Evolutionary conservation across 2,797 vertebrate species (phyloP), one percentile per base, ranked within the genome.

Genomic region (Epinephelus awoara): DNA sequence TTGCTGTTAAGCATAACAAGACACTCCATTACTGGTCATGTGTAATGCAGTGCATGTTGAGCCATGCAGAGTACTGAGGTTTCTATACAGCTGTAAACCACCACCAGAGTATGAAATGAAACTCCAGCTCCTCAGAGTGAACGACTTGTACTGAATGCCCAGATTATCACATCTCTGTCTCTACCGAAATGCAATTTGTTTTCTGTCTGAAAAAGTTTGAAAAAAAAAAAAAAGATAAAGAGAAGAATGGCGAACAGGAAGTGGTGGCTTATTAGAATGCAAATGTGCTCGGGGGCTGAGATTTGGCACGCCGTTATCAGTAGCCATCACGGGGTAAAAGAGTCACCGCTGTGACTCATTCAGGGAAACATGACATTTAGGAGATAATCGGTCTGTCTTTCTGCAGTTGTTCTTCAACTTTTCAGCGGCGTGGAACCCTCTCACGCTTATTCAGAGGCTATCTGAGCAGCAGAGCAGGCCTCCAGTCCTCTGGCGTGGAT

Each of bases 361-460:
- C 81, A 74, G 62, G 80, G 80, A 91, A 92, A 94, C 84, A 83
- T 94, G 93, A 93, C 94, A 95, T 95, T 95, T 93, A 88, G 89
- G 73, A 89, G 90, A 94, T 94, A 94, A 95, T 93, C 88, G 64
- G 63, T 52, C 78, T 73, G 88, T 82, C 86, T 89, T 77, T 87
- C 66, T 85, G 72, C 83, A 75, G 84, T 88, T 91, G 82, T 92
- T 90, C 69, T 82, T 79, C 72, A 79, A 87, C 83, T 90, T 86
- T 79, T 65, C 78, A 29, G 67, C 50, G 5, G 25, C 8, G 44
- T 76, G 79, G 84, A 91, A 84, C 67, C 67, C 21, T 71, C 77
- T 84, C 77, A 46, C 13, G 38, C 67, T 86, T 29, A 73, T 86
- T 88, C 62, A 38, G 79, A 63, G 77, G 79, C 76, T 82, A 50